Evolutionary conservation across 2,113 vertebrate species (phyloP), one percentile per base, ranked within the genome.

Genomic region (Hippopotamus amphibius): DNA sequence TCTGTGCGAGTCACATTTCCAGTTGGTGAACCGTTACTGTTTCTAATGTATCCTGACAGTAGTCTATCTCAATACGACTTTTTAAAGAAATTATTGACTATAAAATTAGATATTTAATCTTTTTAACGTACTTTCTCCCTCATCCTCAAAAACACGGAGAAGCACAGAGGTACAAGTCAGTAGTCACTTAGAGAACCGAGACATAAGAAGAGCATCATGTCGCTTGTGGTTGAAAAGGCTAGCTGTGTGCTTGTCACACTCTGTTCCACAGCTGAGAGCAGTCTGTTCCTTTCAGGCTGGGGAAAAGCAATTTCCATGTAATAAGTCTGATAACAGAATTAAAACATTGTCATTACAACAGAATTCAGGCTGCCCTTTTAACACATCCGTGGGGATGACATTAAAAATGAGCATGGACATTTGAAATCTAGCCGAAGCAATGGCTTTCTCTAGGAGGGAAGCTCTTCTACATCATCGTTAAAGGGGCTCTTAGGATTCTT

Each of bases 291-390:
- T 30, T 95, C 22, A 43, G 72, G 76, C 68, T 72, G 19, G 50
- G 80, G 93, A 57, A 79, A 95, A 95, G 57, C 30, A 37, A 19
- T 91, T 80, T 53, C 72, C 68, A n/a, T 57, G 37, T 65, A 59
- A 65, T 76, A 92, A 66, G 76, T 69, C 85, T 80, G 79, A 80
- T 88, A 63, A 72, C 15, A 33, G 63, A 77, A 92, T 96, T 80
- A 71, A 93, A 89, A 63, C 48, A n/a, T 81, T 81, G 63, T 28
- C 65, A 26, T 55, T 61, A 68, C 65, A 72, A 50, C 50, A 41
- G 66, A n/a, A 46, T 57, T 46, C 15, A 30, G 17, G 33, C 57
- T 83, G 59, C 14, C 72, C 63, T 94, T 76, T 88, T 86, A 41
- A 71, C 0, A 6, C 24, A 72, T 55, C 61, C 81, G 93, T 33